Conservation (phyloP, 2,113 vertebrate genomes). For the Setophaga petechia region DNA sequence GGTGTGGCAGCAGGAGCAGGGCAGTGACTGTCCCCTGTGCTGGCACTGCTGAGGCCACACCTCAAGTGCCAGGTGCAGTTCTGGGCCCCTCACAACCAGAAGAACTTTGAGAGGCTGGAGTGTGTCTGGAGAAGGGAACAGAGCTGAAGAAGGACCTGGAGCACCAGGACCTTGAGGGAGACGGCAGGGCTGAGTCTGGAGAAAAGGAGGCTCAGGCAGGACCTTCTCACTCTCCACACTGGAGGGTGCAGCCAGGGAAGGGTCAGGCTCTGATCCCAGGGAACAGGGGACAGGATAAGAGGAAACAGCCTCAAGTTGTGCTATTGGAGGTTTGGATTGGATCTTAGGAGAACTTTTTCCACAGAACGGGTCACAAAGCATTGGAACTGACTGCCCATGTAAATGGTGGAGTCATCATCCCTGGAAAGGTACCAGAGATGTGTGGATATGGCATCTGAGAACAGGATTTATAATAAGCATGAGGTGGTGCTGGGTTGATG, state of each 20-base stretch:
- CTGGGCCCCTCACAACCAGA: background rate
- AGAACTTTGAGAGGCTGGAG: background rate
- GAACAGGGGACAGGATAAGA: background rate
- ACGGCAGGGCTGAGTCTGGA: background rate
- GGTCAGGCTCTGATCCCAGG: background rate
- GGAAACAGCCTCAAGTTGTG: background rate
- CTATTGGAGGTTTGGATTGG: background rate
- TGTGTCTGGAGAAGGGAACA: background rate
- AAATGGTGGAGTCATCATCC: background rate
- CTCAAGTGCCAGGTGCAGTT: rapidly evolving
- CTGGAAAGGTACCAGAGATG: background rate
- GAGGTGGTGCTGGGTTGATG: background rate
- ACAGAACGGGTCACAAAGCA: background rate
- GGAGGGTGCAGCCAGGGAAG: too few species aligned
- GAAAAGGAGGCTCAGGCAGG: background rate
- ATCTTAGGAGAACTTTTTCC: background rate
- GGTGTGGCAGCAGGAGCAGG: background rate
- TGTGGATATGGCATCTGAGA: background rate
- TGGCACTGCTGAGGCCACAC: background rate
- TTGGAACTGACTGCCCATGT: background rate
- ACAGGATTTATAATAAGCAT: background rate
- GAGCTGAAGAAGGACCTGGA: background rate
- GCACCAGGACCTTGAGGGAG: background rate
- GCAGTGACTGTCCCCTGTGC: background rate
- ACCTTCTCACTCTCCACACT: background rate